phyloP scores from a whole-genome alignment of 2,113 vertebrate genomes.

The Phoxinus phoxinus region DNA sequence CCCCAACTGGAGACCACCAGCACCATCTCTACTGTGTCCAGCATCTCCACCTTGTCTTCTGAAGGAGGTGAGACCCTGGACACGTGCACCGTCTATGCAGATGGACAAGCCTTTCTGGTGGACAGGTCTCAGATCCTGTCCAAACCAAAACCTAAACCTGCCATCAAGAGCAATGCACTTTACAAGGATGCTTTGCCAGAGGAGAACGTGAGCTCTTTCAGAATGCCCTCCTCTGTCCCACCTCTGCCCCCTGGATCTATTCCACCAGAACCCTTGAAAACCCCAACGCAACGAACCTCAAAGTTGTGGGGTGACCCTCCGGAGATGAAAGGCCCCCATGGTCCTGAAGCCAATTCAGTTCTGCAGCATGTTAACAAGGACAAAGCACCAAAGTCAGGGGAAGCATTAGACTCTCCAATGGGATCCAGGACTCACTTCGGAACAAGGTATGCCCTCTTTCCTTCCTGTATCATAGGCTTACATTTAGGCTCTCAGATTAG shows the following conservation, averaged over 20 bases:
- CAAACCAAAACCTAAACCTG: slow-evolving; percentile 88
- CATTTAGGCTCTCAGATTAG: slow-evolving; percentile 54
- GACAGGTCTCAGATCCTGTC: slow-evolving; percentile 88
- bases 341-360: slow-evolving; percentile 86
- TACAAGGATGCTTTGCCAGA: slow-evolving; percentile 84
- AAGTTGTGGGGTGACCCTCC: slow-evolving; percentile 86
- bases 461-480: slow-evolving; percentile 47
- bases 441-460: slow-evolving; percentile 78
- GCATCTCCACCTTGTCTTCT: slow-evolving; percentile 90
- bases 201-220: slow-evolving; percentile 81
- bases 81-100: slow-evolving; percentile 90
- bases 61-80: slow-evolving; percentile 87
- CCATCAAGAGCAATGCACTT: slow-evolving; percentile 86
- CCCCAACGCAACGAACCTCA: slow-evolving; percentile 84
- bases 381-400: slow-evolving; percentile 83
- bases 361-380: slow-evolving; percentile 90
- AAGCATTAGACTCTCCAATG: slow-evolving; percentile 78
- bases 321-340: slow-evolving; percentile 80
- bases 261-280: slow-evolving; percentile 75
- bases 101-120: slow-evolving; percentile 87
- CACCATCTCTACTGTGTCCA: slow-evolving; percentile 92
- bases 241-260: slow-evolving; percentile 76
- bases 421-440: slow-evolving; percentile 83
- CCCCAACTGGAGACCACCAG: slow-evolving; percentile 92
- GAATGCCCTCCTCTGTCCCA: slow-evolving; percentile 80